Percentiles rank a stretch among this genome's conserved stretches.
Evolutionary conservation across 2,113 vertebrate genomes (phyloP).

Genomic region (Synodontis membranacea): DNA sequence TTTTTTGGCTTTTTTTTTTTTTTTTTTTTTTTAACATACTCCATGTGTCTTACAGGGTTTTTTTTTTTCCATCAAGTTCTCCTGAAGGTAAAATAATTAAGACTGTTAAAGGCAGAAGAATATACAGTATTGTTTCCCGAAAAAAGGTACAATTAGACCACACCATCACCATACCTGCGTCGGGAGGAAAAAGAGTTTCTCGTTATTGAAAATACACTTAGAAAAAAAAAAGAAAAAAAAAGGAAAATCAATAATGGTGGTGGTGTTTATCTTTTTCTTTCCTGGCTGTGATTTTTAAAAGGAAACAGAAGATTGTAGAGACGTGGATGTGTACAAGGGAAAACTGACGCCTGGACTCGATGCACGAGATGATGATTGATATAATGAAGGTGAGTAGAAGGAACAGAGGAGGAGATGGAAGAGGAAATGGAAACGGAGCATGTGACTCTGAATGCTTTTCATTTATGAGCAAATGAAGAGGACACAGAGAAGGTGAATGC

Average conservation of each 20-base stretch:
- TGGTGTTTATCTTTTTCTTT: conserved; percentile 11
- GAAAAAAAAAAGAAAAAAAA: conserved; percentile 76
- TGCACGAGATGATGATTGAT: conserved; percentile 57
- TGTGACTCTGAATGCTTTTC: background rate
- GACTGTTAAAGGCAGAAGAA: conserved; percentile 81
- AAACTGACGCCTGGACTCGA: conserved; percentile 60
- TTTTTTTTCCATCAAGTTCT: conserved; percentile 74
- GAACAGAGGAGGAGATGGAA: conserved; percentile 3
- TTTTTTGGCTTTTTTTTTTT: conserved; percentile 58
- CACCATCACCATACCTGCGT: conserved; percentile 79
- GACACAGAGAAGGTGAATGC: conserved; percentile 8
- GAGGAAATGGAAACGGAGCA: conserved; percentile 12
- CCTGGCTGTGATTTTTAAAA: conserved; percentile 69
- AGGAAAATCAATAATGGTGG: conserved; percentile 49
- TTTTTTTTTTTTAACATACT: conserved; percentile 75
- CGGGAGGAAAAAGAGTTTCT: conserved; percentile 70
- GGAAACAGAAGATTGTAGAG: conserved; percentile 69
- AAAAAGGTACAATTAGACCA: conserved; percentile 77
- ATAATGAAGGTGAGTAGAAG: conserved; percentile 30
- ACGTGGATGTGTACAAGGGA: conserved; percentile 66
- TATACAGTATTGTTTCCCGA: conserved; percentile 79
- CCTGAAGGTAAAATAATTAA: conserved; percentile 82
- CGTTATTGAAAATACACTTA: conserved; percentile 81
- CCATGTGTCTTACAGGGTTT: conserved; percentile 79
- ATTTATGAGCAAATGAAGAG: background rate